A percentile compares a stretch with the other conserved stretches of the same genome.
phyloP scores from a whole-genome alignment of 2,888 invertebrate genomes.

The Eurytoma adleriae region DNA sequence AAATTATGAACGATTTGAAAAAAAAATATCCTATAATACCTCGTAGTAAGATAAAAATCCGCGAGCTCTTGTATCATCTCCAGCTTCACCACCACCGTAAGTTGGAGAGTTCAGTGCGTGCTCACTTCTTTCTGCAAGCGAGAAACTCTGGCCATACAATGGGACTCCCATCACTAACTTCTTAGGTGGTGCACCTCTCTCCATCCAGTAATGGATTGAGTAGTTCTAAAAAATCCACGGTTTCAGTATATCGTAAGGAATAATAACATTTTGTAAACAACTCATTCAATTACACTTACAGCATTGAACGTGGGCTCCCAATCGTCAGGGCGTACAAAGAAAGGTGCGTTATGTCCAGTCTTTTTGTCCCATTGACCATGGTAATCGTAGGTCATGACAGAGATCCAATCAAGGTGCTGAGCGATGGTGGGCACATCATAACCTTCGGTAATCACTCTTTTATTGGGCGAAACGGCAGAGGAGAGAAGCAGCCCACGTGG shows the following conservation, averaged over 20 bases:
- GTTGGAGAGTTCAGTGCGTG: slow-evolving; percentile 86
- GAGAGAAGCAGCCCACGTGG: slow-evolving; percentile 86
- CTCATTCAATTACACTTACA: slow-evolving; percentile 74
- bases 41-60: slow-evolving; percentile 94
- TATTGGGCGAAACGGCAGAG: slow-evolving; percentile 91
- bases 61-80: slow-evolving; percentile 90
- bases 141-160: slow-evolving; percentile 93
- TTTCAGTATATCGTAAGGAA: neutral
- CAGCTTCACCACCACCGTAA: slow-evolving; percentile 92
- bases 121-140: slow-evolving; percentile 81
- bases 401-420: slow-evolving; percentile 90
- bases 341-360: slow-evolving; percentile 93
- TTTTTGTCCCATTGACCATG: slow-evolving; percentile 95
- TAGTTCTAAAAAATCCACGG: slow-evolving; percentile 81
- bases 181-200: slow-evolving; percentile 85
- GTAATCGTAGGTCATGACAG: slow-evolving; percentile 94
- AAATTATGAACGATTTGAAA: too few relatives aligned
- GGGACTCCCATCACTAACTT: slow-evolving; percentile 93
- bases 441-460: slow-evolving; percentile 89
- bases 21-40: slow-evolving; percentile 74
- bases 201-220: slow-evolving; percentile 91
- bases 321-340: slow-evolving; percentile 87
- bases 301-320: slow-evolving; percentile 88
- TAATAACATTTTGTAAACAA: slow-evolving; percentile 32
- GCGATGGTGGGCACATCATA: slow-evolving; percentile 89